Evolutionary conservation across 2,113 vertebrate genomes (phyloP).

Genomic region (Gymnorhina tibicen): DNA sequence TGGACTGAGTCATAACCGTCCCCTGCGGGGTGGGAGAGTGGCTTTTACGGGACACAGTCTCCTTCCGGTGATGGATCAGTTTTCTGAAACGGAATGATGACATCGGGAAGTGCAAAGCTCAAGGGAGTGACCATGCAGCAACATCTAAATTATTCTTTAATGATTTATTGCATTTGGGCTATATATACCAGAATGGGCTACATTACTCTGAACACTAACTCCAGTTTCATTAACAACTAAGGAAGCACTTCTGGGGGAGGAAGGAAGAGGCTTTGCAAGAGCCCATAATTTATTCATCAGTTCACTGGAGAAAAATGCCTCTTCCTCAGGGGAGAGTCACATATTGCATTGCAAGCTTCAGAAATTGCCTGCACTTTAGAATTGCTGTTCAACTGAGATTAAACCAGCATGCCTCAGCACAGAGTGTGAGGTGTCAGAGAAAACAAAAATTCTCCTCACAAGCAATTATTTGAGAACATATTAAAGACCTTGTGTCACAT

Average conservation of each 20-base stretch:
- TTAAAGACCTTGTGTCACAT: background rate
- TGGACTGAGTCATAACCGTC: constrained; percentile 79
- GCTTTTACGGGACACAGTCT: constrained; percentile 86
- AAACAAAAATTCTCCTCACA: background rate
- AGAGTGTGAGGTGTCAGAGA: background rate
- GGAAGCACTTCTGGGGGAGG: constrained; percentile 46
- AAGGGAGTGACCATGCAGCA: background rate
- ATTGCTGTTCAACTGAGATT: background rate
- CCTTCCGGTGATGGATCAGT: constrained; percentile 96
- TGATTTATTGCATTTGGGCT: background rate
- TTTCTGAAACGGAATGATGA: constrained; percentile 75
- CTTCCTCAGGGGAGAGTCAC: constrained; percentile 20
- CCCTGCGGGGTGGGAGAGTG: constrained; percentile 74
- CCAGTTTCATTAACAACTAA: constrained; percentile 51
- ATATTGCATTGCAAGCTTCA: constrained; percentile 15
- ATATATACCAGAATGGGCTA: background rate
- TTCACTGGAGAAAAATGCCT: constrained; percentile 33
- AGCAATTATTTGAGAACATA: constrained; percentile 10
- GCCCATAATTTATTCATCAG: constrained; percentile 56
- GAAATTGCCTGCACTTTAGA: constrained; percentile 41
- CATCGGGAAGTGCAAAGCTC: background rate
- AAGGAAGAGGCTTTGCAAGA: constrained; percentile 48
- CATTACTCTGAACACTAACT: background rate
- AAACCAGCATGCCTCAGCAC: background rate
- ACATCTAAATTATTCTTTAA: background rate